Percentiles rank a stretch among this genome's conserved stretches.
These are phyloP conservation scores for Capra hircus DNA, from an alignment of 2,113 vertebrate genomes.

Conservation along the genomic window DNA sequence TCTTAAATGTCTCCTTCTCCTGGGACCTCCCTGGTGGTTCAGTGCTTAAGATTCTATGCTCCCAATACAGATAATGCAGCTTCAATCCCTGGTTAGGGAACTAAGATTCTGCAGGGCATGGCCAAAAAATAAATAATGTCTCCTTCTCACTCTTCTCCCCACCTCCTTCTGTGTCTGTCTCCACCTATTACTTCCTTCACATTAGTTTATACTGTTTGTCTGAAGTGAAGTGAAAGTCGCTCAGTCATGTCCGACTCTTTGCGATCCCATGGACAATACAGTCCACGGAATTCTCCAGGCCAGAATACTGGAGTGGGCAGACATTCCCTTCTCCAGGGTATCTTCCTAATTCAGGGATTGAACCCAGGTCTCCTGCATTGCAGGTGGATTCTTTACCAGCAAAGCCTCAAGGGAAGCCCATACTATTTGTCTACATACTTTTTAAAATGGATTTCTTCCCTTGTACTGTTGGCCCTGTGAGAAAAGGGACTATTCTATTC, in stretches of 20 bases:
- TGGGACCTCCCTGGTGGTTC: neutral
- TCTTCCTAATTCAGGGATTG: neutral
- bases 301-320: neutral
- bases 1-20: neutral
- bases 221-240: neutral
- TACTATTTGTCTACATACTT: neutral
- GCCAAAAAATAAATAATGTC: neutral
- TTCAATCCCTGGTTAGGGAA: neutral
- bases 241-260: neutral
- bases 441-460: neutral
- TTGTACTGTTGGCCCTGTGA: neutral
- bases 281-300: neutral
- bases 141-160: neutral
- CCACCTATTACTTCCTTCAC: neutral
- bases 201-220: neutral
- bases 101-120: neutral
- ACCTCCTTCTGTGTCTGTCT: neutral
- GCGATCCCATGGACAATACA: neutral
- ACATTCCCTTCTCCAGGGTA: neutral
- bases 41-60: neutral
- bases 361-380: neutral
- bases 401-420: neutral
- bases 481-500: neutral
- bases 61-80: neutral
- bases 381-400: neutral